These are phyloP conservation scores for Saccostrea glomerata DNA, from an alignment of 1,140 invertebrate genomes.

Conservation along the genomic window DNA sequence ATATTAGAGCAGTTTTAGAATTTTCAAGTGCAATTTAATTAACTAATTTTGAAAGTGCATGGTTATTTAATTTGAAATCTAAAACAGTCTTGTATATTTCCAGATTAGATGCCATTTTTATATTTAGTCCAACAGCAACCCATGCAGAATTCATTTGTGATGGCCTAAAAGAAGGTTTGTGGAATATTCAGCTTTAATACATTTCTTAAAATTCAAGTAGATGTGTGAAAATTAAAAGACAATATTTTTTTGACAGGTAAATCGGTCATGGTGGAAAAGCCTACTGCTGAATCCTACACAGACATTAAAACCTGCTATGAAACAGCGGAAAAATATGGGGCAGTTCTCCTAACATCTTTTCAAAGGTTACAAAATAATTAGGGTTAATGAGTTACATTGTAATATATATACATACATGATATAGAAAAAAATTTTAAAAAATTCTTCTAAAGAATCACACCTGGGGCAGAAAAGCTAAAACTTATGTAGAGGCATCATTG, in stretches of 20 bases:
- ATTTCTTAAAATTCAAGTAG: not conserved
- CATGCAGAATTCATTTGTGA: slow-evolving; percentile 44
- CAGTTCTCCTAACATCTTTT: slow-evolving; percentile 43
- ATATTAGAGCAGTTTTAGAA: too few species aligned
- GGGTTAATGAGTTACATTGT: not conserved
- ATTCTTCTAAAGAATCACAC: too few species aligned
- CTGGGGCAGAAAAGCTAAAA: too few species aligned
- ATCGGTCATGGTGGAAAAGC: slow-evolving; percentile 46
- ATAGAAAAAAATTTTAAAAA: too few species aligned
- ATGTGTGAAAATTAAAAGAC: not conserved
- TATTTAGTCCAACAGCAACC: slow-evolving; percentile 57
- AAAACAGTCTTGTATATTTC: slow-evolving; percentile 1
- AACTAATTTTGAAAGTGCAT: not conserved
- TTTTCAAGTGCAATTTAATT: not conserved
- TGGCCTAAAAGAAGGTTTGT: slow-evolving; percentile 7
- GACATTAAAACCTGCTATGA: slow-evolving; percentile 53
- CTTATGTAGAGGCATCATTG: too few species aligned
- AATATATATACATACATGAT: too few species aligned
- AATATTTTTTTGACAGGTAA: not conserved
- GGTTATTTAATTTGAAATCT: too few species aligned
- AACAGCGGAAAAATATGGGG: slow-evolving; percentile 42
- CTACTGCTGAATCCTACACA: slow-evolving; percentile 42
- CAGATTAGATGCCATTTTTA: slow-evolving; percentile 62
- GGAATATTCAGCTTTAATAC: not conserved
- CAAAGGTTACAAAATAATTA: slow-evolving; percentile 42